These are phyloP conservation scores for Heterocephalus glaber DNA, from an alignment of 2,113 vertebrate genomes.

Conservation along the genomic window DNA sequence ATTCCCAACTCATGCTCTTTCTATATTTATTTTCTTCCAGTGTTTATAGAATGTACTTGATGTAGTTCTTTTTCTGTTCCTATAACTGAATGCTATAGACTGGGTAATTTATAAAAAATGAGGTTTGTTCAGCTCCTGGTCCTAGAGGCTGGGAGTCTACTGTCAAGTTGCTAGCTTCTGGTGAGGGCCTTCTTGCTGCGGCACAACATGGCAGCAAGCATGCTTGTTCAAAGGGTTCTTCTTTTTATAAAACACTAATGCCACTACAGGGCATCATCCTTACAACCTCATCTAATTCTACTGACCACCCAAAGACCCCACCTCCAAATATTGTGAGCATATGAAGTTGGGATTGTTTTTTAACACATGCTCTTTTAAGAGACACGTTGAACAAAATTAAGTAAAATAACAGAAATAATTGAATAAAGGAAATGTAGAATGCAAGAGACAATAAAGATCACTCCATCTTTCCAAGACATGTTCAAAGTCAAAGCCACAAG, in stretches of 20 bases:
- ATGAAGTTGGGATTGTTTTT: background rate
- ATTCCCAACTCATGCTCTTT: background rate
- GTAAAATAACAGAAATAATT: background rate
- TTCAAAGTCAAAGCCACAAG: background rate
- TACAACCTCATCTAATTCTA: background rate
- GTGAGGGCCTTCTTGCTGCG: background rate
- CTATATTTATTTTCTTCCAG: background rate
- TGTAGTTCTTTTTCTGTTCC: background rate
- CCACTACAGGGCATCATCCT: background rate
- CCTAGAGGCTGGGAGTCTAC: background rate
- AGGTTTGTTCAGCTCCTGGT: background rate
- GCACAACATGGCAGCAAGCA: too few species aligned
- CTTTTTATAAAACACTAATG: background rate
- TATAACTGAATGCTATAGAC: background rate
- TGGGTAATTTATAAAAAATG: background rate
- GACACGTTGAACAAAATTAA: background rate
- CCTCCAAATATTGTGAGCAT: background rate
- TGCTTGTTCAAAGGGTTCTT: too few species aligned
- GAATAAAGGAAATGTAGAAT: background rate
- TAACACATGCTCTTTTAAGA: background rate
- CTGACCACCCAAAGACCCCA: background rate
- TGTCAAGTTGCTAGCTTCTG: background rate
- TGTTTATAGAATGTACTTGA: background rate
- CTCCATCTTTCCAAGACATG: too few species aligned
- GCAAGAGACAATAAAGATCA: accelerated